These are phyloP conservation scores for Tinamus guttatus DNA, from an alignment of 2,113 vertebrate genomes.

Conservation along the genomic window DNA sequence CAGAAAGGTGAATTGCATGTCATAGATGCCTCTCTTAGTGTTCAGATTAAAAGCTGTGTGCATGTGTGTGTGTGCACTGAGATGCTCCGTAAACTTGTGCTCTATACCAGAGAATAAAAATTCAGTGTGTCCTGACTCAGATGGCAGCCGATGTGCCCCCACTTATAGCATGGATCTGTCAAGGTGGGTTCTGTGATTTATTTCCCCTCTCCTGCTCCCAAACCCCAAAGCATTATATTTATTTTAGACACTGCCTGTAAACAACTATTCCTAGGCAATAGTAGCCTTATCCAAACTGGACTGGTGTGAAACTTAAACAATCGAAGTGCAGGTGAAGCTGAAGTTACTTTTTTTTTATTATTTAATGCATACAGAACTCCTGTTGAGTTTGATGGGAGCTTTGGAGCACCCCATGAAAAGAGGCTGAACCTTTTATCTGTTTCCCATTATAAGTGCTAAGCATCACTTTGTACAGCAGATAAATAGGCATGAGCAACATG, in stretches of 20 bases:
- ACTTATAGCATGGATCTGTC: not conserved
- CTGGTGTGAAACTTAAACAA: not conserved
- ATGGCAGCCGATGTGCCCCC: not conserved
- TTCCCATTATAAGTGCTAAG: slow-evolving; percentile 1
- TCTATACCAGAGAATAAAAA: not conserved
- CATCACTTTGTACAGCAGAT: not conserved
- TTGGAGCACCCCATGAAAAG: slow-evolving; percentile 20
- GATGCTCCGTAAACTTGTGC: not conserved
- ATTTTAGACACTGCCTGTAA: not conserved
- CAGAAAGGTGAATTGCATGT: not conserved
- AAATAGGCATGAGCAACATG: slow-evolving; percentile 45
- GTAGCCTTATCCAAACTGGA: not conserved
- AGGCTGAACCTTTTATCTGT: not conserved
- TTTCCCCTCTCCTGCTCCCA: not conserved
- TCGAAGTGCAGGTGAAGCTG: not conserved
- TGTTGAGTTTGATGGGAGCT: not conserved
- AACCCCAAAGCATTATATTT: not conserved
- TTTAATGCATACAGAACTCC: not conserved
- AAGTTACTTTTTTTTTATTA: not conserved
- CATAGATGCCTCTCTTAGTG: not conserved
- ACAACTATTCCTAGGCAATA: not conserved
- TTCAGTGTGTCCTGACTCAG: not conserved
- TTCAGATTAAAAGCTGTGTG: not conserved
- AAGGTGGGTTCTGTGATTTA: not conserved
- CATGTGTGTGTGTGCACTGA: not conserved